Conservation (phyloP, 2,888 invertebrate genomes). For the Pachymerium ferrugineum region DNA sequence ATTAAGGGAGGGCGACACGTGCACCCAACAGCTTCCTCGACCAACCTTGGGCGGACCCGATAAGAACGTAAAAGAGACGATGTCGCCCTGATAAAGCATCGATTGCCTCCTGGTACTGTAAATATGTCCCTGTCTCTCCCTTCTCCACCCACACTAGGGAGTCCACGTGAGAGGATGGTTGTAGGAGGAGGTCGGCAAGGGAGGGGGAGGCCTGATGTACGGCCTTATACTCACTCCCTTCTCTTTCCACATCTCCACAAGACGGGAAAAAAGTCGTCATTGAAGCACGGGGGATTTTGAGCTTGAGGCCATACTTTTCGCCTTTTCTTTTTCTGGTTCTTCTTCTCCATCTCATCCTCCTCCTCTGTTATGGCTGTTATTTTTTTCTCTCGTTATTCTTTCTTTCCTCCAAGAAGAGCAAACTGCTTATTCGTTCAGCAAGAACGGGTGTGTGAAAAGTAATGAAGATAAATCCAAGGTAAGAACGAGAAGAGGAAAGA, state of each 20-base stretch:
- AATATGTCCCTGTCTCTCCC: slow-evolving; percentile 11
- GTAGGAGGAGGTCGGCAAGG: not conserved
- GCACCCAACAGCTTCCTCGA: slow-evolving; percentile 18
- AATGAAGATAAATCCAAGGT: slow-evolving; percentile 23
- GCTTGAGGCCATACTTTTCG: slow-evolving; percentile 17
- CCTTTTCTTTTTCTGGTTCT: slow-evolving; percentile 7
- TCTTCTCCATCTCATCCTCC: not conserved
- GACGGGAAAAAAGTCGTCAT: not conserved
- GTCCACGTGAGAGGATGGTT: slow-evolving; percentile 11
- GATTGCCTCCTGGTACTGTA: slow-evolving; percentile 18
- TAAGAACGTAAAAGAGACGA: slow-evolving; percentile 21
- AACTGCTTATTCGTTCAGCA: slow-evolving; percentile 21
- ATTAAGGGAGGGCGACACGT: slow-evolving; percentile 27
- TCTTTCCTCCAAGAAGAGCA: not conserved
- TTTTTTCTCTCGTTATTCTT: slow-evolving; percentile 21
- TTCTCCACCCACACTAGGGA: slow-evolving; percentile 12
- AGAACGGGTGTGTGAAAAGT: slow-evolving; percentile 7
- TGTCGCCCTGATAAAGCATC: slow-evolving; percentile 18
- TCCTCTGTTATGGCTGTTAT: slow-evolving; percentile 14
- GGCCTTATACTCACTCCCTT: not conserved
- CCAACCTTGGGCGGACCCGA: slow-evolving; percentile 21
- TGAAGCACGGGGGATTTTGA: slow-evolving; percentile 18
- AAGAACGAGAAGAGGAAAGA: not conserved
- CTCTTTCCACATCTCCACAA: not conserved
- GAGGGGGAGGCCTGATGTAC: not conserved